Percentiles rank a stretch among this genome's conserved stretches.
Evolutionary conservation across 2,888 invertebrate species (phyloP).

Genomic region (Dexiosoma caninum): DNA sequence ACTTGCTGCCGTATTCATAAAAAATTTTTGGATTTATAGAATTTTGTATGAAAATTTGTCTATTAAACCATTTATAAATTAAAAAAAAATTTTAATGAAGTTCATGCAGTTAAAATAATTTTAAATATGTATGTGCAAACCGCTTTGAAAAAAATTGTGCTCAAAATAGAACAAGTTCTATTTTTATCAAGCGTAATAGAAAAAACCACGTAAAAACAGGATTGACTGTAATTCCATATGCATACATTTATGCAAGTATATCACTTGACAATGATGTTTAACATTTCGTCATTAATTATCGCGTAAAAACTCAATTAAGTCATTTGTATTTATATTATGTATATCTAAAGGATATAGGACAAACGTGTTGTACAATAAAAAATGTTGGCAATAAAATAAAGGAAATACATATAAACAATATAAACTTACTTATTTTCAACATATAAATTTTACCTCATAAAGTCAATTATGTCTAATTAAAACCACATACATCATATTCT

Average conservation of each 20-base stretch:
- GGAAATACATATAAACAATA: background rate
- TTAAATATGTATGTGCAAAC: no score
- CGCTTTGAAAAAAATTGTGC: no score
- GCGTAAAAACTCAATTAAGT: slow-evolving; percentile 32
- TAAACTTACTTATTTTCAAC: slow-evolving; percentile 12
- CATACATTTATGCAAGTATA: background rate
- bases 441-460: slow-evolving; percentile 55
- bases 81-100: no score
- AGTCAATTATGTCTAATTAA: slow-evolving; percentile 63
- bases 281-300: slow-evolving; percentile 10
- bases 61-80: no score
- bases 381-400: slow-evolving; percentile 37
- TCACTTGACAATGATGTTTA: background rate
- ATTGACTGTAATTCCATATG: no score
- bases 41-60: no score
- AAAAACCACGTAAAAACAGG: no score
- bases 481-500: slow-evolving; percentile 55
- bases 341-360: slow-evolving; percentile 42
- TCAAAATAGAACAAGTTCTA: no score
- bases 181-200: no score
- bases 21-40: no score
- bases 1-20: no score
- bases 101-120: no score
- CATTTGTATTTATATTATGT: slow-evolving; percentile 41
- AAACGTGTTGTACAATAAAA: slow-evolving; percentile 28